A percentile compares a stretch with the other conserved stretches of the same genome.
These are phyloP conservation scores for Spinibarbus caldwelli DNA, from an alignment of 2,797 vertebrate genomes.

Conservation along the genomic window DNA sequence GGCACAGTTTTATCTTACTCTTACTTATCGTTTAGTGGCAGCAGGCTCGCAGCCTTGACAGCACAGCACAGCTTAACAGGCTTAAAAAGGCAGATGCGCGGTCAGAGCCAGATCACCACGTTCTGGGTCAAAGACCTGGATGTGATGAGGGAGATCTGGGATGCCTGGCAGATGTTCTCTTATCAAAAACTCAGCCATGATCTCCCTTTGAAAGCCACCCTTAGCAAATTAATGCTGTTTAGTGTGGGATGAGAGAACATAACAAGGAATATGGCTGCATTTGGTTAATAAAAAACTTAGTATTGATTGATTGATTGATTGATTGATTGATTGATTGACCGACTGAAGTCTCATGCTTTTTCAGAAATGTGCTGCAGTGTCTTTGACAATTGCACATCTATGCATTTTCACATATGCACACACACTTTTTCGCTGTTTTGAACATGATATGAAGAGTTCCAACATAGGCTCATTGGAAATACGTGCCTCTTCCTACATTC, in stretches of 20 bases:
- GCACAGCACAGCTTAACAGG: slow-evolving; percentile 53
- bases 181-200: slow-evolving; percentile 41
- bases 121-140: slow-evolving; percentile 51
- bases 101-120: slow-evolving; percentile 34
- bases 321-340: not conserved
- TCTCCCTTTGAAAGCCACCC: slow-evolving; percentile 9
- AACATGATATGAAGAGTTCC: no score
- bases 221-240: slow-evolving; percentile 6
- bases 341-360: not conserved
- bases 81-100: slow-evolving; percentile 48
- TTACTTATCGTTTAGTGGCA: slow-evolving; percentile 46
- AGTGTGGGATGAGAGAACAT: slow-evolving; percentile 1
- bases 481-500: no score
- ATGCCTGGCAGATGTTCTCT: slow-evolving; percentile 35
- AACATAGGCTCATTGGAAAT: no score
- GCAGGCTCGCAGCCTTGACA: slow-evolving; percentile 40
- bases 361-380: not conserved
- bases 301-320: not conserved
- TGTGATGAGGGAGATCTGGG: slow-evolving; percentile 47
- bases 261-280: not conserved
- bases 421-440: no score
- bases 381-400: no score
- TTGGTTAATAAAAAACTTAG: not conserved
- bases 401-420: no score
- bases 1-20: slow-evolving; percentile 23